Evolutionary conservation across 2,113 vertebrate species (phyloP), one percentile per base, ranked within the genome.

Genomic region (Sturnus vulgaris): DNA sequence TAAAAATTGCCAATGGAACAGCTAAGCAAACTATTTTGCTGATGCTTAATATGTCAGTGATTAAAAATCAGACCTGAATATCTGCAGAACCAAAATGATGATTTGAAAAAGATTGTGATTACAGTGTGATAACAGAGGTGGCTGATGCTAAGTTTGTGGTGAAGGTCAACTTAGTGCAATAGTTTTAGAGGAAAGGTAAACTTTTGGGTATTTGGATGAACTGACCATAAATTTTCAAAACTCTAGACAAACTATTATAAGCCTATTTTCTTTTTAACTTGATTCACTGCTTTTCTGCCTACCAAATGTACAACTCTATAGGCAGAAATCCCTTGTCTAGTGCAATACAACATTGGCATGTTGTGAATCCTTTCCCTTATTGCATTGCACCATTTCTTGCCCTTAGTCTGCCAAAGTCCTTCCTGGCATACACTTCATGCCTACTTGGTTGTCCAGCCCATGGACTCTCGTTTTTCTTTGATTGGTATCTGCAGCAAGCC

Each of bases 11-110:
- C 57, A 88, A 0, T 0, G 1, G 79, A 95, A 90, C 93, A 96
- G 93, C 96, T 96, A 97, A 97, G 96, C 96, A 96, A 96, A 97
- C 95, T 96, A 86, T 97, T 96, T 96, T 97, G 95, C 96, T 97
- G 96, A 96, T 93, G 90, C 91, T 94, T 97, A 96, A 96, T 96
- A 73, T 94, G 92, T 95, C 87, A 89, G 80, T 96, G 93, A 97
- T 97, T 97, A 97, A 97, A 95, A 96, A 93, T 96, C 94, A 95
- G 94, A 87, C 82, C 78, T 95, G 92, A 96, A 91, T 97, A 94
- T 93, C 78, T 93, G 57, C 81, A 91, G 86, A 84, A 91, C 83
- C 75, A 59, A 96, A 94, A 96, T 44, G 81, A 91, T 95, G 90
- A 96, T 97, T 96, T 96, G 92, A 94, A 94, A 96, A 93, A 92